Base-by-base conservation (phyloP, 2,888 invertebrate species). In the Temnothorax unifasciatus region DNA sequence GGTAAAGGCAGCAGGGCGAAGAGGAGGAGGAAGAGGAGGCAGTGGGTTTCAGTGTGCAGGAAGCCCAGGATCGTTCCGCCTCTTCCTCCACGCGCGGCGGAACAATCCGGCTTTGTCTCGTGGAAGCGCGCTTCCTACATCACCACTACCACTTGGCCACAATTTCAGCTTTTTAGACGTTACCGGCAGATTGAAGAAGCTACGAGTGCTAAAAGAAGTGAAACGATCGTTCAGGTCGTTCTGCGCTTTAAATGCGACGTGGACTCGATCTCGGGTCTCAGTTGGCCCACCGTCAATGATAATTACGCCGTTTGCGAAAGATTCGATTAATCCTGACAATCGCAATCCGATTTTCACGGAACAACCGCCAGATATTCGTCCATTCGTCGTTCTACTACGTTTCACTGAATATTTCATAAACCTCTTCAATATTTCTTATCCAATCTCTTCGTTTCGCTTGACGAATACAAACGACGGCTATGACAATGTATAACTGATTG, bases 41-140 rank as follows among this genome's bases (percentile, higher is more conserved):
- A 75, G 79, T 25, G 61, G 79, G 44, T 79, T 79, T 79, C 47
- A 68, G 73, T 75, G 64, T 83, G 64, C 75, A 71, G 81, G 88
- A 89, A 89, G 61, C 81, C 66, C 76, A 57, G 79, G 57, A 69
- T 57, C 73, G 50, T 81, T 57, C 68, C 68, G 29, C 11, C 63
- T 59, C 73, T 68, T 82, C 73, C 71, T 88, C 85, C 47, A 44
- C 59, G 50, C 71, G 54, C 76, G 71, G 52, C 29, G 54, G 59
- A 87, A 83, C 82, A 71, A 84, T 73, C 68, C 54, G 74, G 82
- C 85, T 82, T 88, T 87, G 81, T 81, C 73, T 83, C 86, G 52
- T 73, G 64, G 68, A 86, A 88, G 81, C 21, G 66, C 41, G 77
- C 21, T 71, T 81, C 57, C 87, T 69, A 57, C 44, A 59, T 21